Conservation (phyloP, 1,140 invertebrate genomes). For the Formica selysi region DNA sequence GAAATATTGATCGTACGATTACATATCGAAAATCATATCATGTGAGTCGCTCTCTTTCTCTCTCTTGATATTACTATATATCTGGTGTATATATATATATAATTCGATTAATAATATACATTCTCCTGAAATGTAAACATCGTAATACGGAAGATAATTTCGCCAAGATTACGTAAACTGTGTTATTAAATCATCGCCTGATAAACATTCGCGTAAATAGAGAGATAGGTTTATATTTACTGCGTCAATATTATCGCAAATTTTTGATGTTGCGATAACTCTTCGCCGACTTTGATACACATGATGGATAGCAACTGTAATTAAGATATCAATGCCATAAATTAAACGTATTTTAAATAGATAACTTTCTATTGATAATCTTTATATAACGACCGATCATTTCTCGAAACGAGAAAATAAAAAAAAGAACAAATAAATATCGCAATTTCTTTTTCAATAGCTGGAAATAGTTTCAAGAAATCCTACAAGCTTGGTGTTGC, state of each 20-base stretch:
- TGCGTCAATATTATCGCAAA: constrained; percentile 38
- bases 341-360: neutral
- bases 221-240: constrained; percentile 44
- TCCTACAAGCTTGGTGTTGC: neutral
- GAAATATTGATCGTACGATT: constrained; percentile 4
- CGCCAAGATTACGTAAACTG: constrained; percentile 46
- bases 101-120: neutral
- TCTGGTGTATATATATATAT: neutral
- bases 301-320: neutral
- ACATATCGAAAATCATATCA: neutral
- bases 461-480: neutral
- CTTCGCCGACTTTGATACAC: neutral
- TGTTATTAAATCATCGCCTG: constrained; percentile 24
- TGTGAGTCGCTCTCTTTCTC: neutral
- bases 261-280: constrained; percentile 23
- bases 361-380: neutral
- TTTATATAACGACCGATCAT: neutral
- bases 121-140: constrained; percentile 45
- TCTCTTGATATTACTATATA: constrained; percentile 2
- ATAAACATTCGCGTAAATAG: constrained; percentile 33
- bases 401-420: neutral
- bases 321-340: neutral
- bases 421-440: neutral
- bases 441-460: neutral
- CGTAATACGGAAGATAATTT: constrained; percentile 61